Percentiles rank a stretch among this genome's conserved stretches.
phyloP scores from a whole-genome alignment of 2,888 invertebrate species.

The Pegoplata infirma region DNA sequence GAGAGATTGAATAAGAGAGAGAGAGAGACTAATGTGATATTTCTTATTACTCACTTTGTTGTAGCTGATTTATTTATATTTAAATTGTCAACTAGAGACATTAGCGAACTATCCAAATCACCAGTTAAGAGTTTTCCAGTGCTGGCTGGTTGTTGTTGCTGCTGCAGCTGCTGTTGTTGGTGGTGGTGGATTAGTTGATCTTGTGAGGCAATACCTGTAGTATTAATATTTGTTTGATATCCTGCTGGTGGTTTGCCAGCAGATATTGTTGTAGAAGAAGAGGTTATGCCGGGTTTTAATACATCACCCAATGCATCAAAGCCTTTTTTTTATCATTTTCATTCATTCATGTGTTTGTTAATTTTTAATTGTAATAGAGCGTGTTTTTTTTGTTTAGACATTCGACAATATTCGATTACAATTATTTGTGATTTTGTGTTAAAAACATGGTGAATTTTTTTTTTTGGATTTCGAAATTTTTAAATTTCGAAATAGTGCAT shows the following conservation, averaged over 20 bases:
- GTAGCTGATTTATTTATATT: conserved; percentile 87
- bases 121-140: conserved; percentile 90
- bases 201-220: conserved; percentile 74
- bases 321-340: conserved; percentile 78
- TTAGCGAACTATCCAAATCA: conserved; percentile 95
- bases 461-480: conserved; percentile 4
- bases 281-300: conserved; percentile 81
- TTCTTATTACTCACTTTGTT: conserved; percentile 82
- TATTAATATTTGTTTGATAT: conserved; percentile 76
- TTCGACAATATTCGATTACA: conserved; percentile 15
- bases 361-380: conserved; percentile 34
- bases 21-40: conserved; percentile 11
- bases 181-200: conserved; percentile 67
- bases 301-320: conserved; percentile 88
- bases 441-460: conserved; percentile 46
- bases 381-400: neutral
- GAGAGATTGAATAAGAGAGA: neutral
- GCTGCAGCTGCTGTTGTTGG: conserved; percentile 73
- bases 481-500: conserved; percentile 37
- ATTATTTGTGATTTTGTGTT: conserved; percentile 45
- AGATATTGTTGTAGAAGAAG: conserved; percentile 64
- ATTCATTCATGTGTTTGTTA: conserved; percentile 38
- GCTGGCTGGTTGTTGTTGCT: conserved; percentile 78
- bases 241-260: conserved; percentile 65
- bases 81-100: conserved; percentile 95